phyloP scores from a whole-genome alignment of 2,888 invertebrate genomes.

The Xestia ashworthii region DNA sequence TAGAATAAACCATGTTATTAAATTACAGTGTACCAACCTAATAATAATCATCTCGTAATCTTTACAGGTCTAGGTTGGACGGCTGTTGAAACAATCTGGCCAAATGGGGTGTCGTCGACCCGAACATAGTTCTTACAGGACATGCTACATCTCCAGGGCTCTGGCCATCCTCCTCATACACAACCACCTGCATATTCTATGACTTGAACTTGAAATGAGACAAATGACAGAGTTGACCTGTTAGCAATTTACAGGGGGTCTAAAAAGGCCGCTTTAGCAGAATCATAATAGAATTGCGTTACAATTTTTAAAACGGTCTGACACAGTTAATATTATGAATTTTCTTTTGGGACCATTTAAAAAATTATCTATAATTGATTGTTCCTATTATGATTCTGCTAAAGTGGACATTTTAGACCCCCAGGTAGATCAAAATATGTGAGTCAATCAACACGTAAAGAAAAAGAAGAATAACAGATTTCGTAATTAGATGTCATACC shows the following conservation, averaged over 20 bases:
- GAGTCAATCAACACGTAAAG: neutral
- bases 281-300: no score
- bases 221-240: no score
- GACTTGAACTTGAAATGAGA: neutral
- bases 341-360: no score
- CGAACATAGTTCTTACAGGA: neutral
- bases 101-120: neutral
- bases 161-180: neutral
- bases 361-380: no score
- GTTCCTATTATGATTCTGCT: no score
- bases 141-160: no score
- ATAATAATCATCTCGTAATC: neutral
- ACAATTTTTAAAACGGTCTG: no score
- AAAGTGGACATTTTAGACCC: no score
- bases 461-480: neutral
- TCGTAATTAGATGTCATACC: neutral
- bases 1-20: slow-evolving; percentile 2
- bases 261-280: no score
- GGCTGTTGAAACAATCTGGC: neutral
- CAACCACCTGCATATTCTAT: neutral
- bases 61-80: no score
- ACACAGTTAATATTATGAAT: no score
- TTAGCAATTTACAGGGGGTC: neutral
- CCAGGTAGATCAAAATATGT: no score
- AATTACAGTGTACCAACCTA: neutral